Evolutionary conservation across 2,888 invertebrate genomes (phyloP), one percentile per base, ranked within the genome.

Genomic region (Tiliacea aurago): DNA sequence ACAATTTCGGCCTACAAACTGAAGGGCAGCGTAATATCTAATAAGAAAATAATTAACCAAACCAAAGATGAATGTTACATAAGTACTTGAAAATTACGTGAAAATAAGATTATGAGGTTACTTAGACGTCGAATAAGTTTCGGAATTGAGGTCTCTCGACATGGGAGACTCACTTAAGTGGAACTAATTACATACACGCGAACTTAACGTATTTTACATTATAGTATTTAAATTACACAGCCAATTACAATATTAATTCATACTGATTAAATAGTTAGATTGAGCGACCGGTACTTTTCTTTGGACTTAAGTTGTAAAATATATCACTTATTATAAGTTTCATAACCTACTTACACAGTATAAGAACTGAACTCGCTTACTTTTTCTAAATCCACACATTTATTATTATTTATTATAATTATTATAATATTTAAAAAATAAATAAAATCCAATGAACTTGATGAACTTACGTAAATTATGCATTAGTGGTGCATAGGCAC

Each of bases 1-100:
- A 61, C 23, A 23, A 70, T 64, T 49, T 53, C 11, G 10, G 15
- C 9, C 28, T 18, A 33, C n/a, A 58, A 78, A 53, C 43, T 53
- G 41, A 67, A 51, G 23, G 33, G 28, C 28, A 43, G 15, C 15
- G 28, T 61, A 43, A 59, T 47, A 23, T 59, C 49, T 67, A 81
- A 67, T 63, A 70, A 76, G 70, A 76, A 76, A 47, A 76, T 64
- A 71, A 79, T 74, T 74, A 80, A 51, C 67, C 15, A 51, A 59
- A 76, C 70, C 51, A 64, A 71, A 80, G 63, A 66, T 70, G 41
- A 70, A 37, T 51, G 51, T 59, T 59, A 81, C 20, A 37, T 47
- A 59, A 76, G 59, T 70, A 67, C 47, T 81, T 80, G n/a, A 70
- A 81, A 76, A 81, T 75, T 69, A 70, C 41, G 55, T 64, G 76